These are phyloP conservation scores for Adoxophyes honmai DNA, from an alignment of 1,140 invertebrate species.

Conservation along the genomic window DNA sequence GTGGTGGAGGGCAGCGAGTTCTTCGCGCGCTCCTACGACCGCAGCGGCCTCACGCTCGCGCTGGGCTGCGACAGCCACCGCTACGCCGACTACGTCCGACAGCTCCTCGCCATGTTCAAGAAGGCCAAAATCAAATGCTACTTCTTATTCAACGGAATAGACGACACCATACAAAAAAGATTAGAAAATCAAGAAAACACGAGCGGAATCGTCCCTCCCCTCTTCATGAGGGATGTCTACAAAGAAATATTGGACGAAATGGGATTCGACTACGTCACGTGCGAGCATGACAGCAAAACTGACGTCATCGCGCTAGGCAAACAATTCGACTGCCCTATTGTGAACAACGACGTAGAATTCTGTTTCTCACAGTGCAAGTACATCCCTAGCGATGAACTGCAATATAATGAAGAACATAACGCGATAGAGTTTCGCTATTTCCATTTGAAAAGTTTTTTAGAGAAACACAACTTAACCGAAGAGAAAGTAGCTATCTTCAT, in stretches of 20 bases:
- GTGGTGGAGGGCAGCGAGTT: background rate
- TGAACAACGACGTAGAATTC: background rate
- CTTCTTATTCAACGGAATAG: background rate
- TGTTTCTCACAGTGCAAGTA: background rate
- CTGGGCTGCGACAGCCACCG: background rate
- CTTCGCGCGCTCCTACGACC: constrained; percentile 6
- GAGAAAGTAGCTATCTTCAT: background rate
- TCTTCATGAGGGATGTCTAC: background rate
- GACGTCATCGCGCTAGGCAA: background rate
- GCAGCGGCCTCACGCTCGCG: background rate
- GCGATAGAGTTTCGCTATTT: background rate
- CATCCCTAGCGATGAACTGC: background rate
- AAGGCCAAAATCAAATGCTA: background rate
- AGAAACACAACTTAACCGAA: background rate
- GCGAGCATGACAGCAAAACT: background rate
- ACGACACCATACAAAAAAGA: background rate
- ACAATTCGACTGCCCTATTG: background rate
- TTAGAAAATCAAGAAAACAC: background rate
- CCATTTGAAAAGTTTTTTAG: background rate
- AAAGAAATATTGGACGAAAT: background rate
- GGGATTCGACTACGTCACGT: background rate
- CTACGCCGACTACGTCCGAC: background rate
- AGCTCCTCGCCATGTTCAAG: background rate
- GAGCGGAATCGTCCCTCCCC: background rate
- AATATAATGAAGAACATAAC: background rate